Evolutionary conservation across 2,888 invertebrate species (phyloP).

Genomic region (Eilema depressum): DNA sequence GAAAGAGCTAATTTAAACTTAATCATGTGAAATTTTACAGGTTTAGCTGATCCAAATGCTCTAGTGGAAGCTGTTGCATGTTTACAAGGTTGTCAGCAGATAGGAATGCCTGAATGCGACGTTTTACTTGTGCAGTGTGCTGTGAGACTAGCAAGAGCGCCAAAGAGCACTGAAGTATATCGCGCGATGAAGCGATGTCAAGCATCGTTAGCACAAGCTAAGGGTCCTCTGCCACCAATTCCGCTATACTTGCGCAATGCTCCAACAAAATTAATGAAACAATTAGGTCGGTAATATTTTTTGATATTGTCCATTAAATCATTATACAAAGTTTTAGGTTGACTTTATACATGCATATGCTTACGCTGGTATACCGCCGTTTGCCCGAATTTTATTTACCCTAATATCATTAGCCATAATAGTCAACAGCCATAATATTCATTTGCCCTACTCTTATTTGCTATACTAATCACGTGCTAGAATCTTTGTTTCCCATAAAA

Average conservation of each 20-base stretch:
- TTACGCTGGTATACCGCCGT: no score
- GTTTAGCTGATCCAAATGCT: slow-evolving; percentile 89
- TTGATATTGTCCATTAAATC: no score
- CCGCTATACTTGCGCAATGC: slow-evolving; percentile 93
- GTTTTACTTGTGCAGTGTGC: slow-evolving; percentile 92
- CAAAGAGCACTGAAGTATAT: slow-evolving; percentile 90
- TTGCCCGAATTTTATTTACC: no score
- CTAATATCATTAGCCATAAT: no score
- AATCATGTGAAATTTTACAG: slow-evolving; percentile 66
- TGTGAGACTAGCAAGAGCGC: slow-evolving; percentile 91
- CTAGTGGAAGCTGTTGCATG: slow-evolving; percentile 90
- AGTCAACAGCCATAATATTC: no score
- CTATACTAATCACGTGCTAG: no score
- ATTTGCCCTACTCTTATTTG: no score
- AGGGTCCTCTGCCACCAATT: slow-evolving; percentile 91
- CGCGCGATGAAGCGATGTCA: slow-evolving; percentile 88
- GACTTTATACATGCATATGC: no score
- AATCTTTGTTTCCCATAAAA: no score
- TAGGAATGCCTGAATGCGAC: slow-evolving; percentile 94
- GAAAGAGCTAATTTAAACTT: not conserved
- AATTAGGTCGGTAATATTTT: slow-evolving; percentile 85
- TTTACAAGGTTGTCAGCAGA: slow-evolving; percentile 92
- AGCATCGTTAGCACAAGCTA: slow-evolving; percentile 84
- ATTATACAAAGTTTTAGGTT: no score
- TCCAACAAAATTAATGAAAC: slow-evolving; percentile 92